Evolutionary conservation across 2,113 vertebrate species (phyloP).

Genomic region (Guaruba guarouba): DNA sequence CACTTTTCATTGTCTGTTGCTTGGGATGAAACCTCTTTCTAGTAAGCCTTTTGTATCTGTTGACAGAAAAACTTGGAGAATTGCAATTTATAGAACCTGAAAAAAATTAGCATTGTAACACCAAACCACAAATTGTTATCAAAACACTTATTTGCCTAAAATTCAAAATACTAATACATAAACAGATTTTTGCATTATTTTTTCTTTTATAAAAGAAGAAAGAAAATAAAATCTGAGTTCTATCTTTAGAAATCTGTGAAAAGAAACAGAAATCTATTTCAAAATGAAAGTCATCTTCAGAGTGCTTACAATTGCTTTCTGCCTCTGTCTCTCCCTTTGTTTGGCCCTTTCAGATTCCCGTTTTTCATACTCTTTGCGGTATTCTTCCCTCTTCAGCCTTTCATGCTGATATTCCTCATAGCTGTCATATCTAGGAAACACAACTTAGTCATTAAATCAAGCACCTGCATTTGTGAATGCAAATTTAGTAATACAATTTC

Average conservation of each 20-base stretch:
- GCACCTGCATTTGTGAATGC: neutral
- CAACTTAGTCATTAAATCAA: constrained; percentile 71
- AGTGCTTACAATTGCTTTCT: constrained; percentile 94
- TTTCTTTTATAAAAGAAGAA: neutral
- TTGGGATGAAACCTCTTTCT: neutral
- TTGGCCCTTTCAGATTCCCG: constrained; percentile 91
- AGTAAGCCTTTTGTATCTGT: neutral
- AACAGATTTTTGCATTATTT: neutral
- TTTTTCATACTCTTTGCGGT: constrained; percentile 90
- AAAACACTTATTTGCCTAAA: neutral
- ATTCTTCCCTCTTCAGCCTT: constrained; percentile 93
- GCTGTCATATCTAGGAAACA: constrained; percentile 91
- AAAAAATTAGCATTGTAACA: neutral
- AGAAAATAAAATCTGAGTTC: neutral
- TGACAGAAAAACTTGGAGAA: neutral
- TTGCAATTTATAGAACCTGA: neutral
- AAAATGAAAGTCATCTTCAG: constrained; percentile 38
- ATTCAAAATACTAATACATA: neutral
- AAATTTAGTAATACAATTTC: constrained; percentile 8
- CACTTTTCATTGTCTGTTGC: neutral
- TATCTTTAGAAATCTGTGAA: neutral
- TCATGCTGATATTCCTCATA: constrained; percentile 97
- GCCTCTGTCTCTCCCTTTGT: constrained; percentile 89
- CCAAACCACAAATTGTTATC: neutral
- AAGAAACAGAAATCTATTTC: constrained; percentile 22